Evolutionary conservation across 2,797 vertebrate genomes (phyloP), one percentile per base, ranked within the genome.

Genomic region (Hephaestus fuliginosus): DNA sequence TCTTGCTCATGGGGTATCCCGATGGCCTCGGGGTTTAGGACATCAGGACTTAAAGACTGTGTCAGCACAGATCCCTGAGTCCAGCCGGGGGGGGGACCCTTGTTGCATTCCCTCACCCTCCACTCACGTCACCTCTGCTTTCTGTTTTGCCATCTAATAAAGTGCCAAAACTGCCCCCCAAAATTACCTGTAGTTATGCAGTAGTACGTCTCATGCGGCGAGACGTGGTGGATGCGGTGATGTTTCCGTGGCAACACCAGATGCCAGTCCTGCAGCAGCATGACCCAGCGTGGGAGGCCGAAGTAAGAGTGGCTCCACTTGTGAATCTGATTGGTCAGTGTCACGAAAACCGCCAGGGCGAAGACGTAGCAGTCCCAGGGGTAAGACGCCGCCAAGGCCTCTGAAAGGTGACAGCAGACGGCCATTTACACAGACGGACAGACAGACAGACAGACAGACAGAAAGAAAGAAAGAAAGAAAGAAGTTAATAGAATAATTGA

Each of bases 241-340:
- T 96, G 96, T 89, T 95, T 95, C 74, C 93, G 91, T 72, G 95
- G 96, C 82, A 96, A 92, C 88, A 96, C 92, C 83, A 96, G 76
- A 84, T 96, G 95, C 86, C 94, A 95, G 84, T 95, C 93, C 92
- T 96, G 96, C 69, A 96, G 92, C 79, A 95, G 80, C 10, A 70
- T 95, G 86, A 96, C 95, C 95, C 95, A 96, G 80, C 85, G 78
- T 0, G 95, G 96, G 77, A 96, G 93, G 53, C 92, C 95, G 0
- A 96, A 96, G 90, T 96, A 95, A 13, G 95, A 95, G 89, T 96
- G 96, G 49, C 95, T 96, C 96, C 96, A 96, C 88, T 95, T 95
- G 44, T 96, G 96, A 46, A 96, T 96, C 91, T 96, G 96, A 92
- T 96, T 96, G 89, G 96, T 96, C 93, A 96, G 88, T 2, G 95